Evolutionary conservation across 2,888 invertebrate genomes (phyloP).

Genomic region (Harpalus rufipes): DNA sequence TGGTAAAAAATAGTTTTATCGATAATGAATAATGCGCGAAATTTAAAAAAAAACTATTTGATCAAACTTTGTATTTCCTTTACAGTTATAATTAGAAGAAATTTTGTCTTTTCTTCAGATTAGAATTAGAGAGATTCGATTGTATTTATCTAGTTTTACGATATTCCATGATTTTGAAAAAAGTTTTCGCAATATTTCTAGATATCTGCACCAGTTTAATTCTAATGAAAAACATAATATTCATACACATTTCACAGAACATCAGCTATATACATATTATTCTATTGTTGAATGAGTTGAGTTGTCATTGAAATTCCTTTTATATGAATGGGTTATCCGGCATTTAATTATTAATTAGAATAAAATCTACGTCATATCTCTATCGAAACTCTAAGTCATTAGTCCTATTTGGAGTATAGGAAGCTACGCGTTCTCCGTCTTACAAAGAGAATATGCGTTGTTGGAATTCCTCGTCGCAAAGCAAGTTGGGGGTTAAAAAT

Average conservation of each 20-base stretch:
- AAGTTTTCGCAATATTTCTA: not conserved
- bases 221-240: not conserved
- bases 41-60: too few species aligned
- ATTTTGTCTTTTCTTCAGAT: too few species aligned
- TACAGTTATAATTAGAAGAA: too few species aligned
- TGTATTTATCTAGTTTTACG: too few species aligned
- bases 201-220: not conserved
- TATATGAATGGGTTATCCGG: not conserved
- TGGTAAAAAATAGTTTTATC: too few species aligned
- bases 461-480: conserved; percentile 1
- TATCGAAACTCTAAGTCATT: not conserved
- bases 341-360: conserved; percentile 2
- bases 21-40: too few species aligned
- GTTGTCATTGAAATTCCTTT: not conserved
- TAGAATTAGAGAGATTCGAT: too few species aligned
- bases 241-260: not conserved
- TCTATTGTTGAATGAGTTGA: not conserved
- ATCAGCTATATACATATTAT: not conserved
- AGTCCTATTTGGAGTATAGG: not conserved
- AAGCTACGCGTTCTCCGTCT: not conserved
- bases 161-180: too few species aligned
- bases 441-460: not conserved
- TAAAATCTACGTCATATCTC: not conserved
- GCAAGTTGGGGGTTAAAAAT: conserved; percentile 52
- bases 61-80: too few species aligned